Evolutionary conservation across 1,140 invertebrate genomes (phyloP), one percentile per base, ranked within the genome.

Genomic region (Dreissena rostriformis): DNA sequence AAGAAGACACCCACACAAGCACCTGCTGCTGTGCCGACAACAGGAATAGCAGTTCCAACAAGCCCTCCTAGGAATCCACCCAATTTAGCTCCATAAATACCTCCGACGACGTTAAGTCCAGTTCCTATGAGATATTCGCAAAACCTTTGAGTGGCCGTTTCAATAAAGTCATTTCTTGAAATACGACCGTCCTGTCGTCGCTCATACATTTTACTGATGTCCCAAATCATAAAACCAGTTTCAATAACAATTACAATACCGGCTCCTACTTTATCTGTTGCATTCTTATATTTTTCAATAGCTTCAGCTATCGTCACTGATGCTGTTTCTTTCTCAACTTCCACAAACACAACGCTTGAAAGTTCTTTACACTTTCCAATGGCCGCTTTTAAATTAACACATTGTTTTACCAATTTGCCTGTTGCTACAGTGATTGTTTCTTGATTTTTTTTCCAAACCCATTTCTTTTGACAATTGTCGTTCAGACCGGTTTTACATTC

Each of bases 191-290:
- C 39, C 26, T 76, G 57, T 63, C 74, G 26, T 11, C 51, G n/a
- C 63, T 65, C 10, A 19, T 76, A 57, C 5, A 61, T 61, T 11
- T 76, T 7, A 63, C 19, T 39, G 24, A 76, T 15, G 24, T 76
- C 74, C 74, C 74, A 76, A 14, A 61, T 63, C 1, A 57, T n/a
- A 28, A 76, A 76, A n/a, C 53, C 74, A 19, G 15, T 57, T 28
- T 76, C 74, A 61, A 76, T 14, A 1, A 51, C 74, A 26, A 76
- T 63, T 4, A 76, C 74, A 76, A 76, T 76, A 14, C 74, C 74
- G 29, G 74, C 74, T 5, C 74, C 74, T 19, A 76, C 74, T 26
- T 17, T 28, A 26, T 76, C 63, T 11, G 52, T 29, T 29, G 52
- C 74, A 28, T 63, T 28, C 14, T 28, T 28, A 29, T 28, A 52